phyloP scores from a whole-genome alignment of 2,113 vertebrate species.

The Sclerurus mexicanus region DNA sequence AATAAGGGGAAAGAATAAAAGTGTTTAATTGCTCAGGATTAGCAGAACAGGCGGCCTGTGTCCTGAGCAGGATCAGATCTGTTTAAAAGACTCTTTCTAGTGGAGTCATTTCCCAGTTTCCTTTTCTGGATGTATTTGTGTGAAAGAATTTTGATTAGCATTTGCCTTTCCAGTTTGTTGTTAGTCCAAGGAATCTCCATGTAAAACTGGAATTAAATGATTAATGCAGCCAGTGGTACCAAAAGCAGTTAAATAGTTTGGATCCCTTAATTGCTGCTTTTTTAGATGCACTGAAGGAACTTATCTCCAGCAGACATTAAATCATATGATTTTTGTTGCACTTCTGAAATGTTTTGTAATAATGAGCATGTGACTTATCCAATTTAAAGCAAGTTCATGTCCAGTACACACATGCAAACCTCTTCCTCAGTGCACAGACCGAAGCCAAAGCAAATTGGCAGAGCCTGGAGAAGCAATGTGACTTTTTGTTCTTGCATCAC shows the following conservation, averaged over 20 bases:
- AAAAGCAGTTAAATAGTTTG: neutral
- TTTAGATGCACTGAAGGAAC: constrained; percentile 25
- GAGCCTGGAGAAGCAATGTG: constrained; percentile 51
- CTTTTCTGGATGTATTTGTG: constrained; percentile 4
- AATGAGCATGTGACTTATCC: constrained; percentile 57
- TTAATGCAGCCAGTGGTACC: neutral
- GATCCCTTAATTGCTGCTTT: neutral
- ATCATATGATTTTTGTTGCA: constrained; percentile 62
- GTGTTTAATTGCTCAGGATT: constrained; percentile 36
- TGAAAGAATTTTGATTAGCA: constrained; percentile 31
- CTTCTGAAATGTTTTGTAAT: constrained; percentile 59
- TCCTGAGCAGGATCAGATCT: constrained; percentile 8
- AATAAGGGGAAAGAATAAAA: constrained; percentile 47
- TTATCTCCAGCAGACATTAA: constrained; percentile 56
- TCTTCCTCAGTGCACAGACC: constrained; percentile 34
- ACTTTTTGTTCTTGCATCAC: constrained; percentile 46
- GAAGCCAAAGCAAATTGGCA: constrained; percentile 62
- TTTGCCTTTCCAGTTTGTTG: constrained; percentile 19
- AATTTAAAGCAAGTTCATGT: constrained; percentile 70
- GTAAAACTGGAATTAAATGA: neutral
- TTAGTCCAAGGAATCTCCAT: neutral
- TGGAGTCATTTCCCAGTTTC: constrained; percentile 48
- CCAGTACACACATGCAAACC: constrained; percentile 37
- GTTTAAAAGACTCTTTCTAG: constrained; percentile 30
- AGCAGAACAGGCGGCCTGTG: constrained; percentile 34